A percentile compares a stretch with the other conserved stretches of the same genome.
Evolutionary conservation across 2,797 vertebrate genomes (phyloP).

Genomic region (Cuculus canorus): DNA sequence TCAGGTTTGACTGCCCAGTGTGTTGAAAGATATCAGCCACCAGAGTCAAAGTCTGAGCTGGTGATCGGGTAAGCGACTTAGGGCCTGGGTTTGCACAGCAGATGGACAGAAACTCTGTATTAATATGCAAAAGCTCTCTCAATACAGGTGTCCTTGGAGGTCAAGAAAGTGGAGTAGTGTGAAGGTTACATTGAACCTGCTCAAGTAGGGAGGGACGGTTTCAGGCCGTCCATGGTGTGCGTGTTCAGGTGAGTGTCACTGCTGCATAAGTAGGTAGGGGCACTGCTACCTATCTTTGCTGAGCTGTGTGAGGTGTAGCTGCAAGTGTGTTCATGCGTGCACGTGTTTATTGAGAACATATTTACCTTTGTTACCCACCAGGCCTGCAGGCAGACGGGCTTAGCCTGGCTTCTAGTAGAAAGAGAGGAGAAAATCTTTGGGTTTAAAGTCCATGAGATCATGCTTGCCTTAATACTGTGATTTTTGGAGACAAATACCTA

Average conservation of each 20-base stretch:
- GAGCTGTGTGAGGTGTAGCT: not conserved
- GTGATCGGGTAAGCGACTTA: not conserved
- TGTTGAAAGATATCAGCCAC: not conserved
- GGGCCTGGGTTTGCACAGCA: not conserved
- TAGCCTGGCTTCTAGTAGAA: not conserved
- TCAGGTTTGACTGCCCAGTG: not conserved
- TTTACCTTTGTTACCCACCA: accelerated
- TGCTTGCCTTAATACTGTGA: not conserved
- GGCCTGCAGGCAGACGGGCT: not conserved
- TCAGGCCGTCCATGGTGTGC: not conserved
- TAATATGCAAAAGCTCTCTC: not conserved
- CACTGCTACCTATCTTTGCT: not conserved
- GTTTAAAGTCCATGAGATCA: not conserved
- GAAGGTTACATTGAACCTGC: too few relatives aligned
- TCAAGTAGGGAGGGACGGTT: not conserved
- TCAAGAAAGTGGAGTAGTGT: not conserved
- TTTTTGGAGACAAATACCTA: not conserved
- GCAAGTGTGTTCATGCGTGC: accelerated
- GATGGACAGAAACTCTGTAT: not conserved
- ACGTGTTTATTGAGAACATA: not conserved
- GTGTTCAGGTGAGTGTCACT: not conserved
- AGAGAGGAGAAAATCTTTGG: not conserved
- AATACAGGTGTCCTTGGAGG: not conserved
- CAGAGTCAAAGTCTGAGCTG: not conserved
- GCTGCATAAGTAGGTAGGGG: not conserved